Evolutionary conservation across 1,140 invertebrate genomes (phyloP), one percentile per base, ranked within the genome.

Genomic region (Eupeodes corollae): DNA sequence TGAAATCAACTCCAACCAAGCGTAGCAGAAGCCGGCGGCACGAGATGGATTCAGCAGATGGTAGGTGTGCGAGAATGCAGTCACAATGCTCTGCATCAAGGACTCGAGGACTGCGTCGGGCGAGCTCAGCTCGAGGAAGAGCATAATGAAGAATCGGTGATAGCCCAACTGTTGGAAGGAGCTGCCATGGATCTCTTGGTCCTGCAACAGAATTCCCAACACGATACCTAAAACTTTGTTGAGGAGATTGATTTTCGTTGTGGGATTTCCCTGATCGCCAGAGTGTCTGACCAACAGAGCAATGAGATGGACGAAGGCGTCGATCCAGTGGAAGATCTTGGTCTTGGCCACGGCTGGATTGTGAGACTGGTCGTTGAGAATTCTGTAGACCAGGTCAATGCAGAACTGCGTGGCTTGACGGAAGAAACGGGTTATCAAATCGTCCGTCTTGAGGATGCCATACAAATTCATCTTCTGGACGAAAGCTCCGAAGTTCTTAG

Each of bases 121-220:
- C 42, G 86, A 82, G 67, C 93, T 98, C 46, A 99, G 78, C 63
- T 99, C 96, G 39, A 98, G 80, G 68, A 98, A 98, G 1, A 99
- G 76, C 80, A 96, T 96, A 39, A 98, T 90, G 46, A 99, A 90
- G 48, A 99, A 91, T 19, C 97, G 76, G 61, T 98, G 94, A 71
- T 98, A 99, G 1, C 96, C 92, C 46, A 99, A 72, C 67, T 98
- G 93, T 58, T 98, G 91, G 71, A 99, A 99, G 43, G 94, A 90
- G 1, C 77, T 76, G 70, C 84, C 70, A 53, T 83, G 74, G 71
- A 83, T 80, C 50, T 98, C 95, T 56, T 99, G 95, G 66, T 99
- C 96, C 69, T 93, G 89, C 2, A 97, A 72, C 34, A 98, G 70
- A 18, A 95, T 91, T 1, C 92, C 92, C 13, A 93, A 88, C 3